These are phyloP conservation scores for Hemaris fuciformis DNA, from an alignment of 2,888 invertebrate species.

Conservation along the genomic window DNA sequence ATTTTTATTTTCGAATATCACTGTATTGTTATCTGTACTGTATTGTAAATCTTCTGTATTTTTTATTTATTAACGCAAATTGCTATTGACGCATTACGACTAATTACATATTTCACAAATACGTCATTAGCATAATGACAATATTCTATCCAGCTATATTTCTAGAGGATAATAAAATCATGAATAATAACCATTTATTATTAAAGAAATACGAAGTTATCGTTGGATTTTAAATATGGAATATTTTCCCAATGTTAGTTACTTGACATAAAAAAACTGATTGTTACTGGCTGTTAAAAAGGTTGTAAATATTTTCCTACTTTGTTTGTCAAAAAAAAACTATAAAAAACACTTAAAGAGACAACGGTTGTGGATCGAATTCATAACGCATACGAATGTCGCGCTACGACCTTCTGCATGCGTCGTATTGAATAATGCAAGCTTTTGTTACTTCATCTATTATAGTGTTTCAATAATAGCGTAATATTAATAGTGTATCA, in stretches of 20 bases:
- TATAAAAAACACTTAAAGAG: not conserved
- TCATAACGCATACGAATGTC: constrained; percentile 1
- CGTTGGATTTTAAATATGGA: too few relatives aligned
- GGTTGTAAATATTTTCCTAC: not conserved
- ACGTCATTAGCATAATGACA: not conserved
- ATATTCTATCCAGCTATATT: not conserved
- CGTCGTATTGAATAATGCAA: not conserved
- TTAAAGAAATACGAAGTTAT: too few relatives aligned
- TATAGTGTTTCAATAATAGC: not conserved
- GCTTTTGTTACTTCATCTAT: constrained; percentile 5
- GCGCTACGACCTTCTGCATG: not conserved
- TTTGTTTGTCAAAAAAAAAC: not conserved
- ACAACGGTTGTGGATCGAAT: not conserved
- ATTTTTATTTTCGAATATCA: not conserved
- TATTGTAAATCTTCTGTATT: not conserved
- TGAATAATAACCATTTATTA: too few relatives aligned
- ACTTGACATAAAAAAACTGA: too few relatives aligned
- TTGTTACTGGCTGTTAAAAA: not conserved
- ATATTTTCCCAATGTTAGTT: too few relatives aligned
- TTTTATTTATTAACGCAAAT: not conserved
- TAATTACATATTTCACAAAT: not conserved
- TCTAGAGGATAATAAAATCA: not conserved
- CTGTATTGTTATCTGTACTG: not conserved
- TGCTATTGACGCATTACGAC: not conserved
- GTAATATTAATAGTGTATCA: not conserved